A percentile compares a stretch with the other conserved stretches of the same genome.
phyloP scores from a whole-genome alignment of 2,888 invertebrate species.

The Drosophila hawaiiensis region DNA sequence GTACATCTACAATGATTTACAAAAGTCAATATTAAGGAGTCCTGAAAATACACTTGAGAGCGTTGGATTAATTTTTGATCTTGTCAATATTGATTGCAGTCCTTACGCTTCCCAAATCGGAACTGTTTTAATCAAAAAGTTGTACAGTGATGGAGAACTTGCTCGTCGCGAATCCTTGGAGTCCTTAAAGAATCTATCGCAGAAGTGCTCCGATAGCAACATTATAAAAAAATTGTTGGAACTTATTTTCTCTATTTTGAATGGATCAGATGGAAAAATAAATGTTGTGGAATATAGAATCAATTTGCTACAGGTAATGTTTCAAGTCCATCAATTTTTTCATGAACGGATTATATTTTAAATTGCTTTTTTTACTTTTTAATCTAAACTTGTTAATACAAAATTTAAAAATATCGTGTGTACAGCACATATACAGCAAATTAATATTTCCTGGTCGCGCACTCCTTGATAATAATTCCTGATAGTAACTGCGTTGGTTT shows the following conservation, averaged over 20 bases:
- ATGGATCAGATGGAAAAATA: slow-evolving; percentile 96
- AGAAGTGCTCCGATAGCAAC: slow-evolving; percentile 89
- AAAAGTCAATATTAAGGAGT: slow-evolving; percentile 96
- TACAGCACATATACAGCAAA: background rate
- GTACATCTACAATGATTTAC: slow-evolving; percentile 92
- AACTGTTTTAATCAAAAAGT: slow-evolving; percentile 92
- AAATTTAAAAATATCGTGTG: background rate
- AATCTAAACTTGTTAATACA: background rate
- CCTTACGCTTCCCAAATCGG: slow-evolving; percentile 91
- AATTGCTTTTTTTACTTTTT: background rate
- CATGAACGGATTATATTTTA: background rate
- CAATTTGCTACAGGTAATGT: slow-evolving; percentile 90
- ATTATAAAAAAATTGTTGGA: slow-evolving; percentile 90
- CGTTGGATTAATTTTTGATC: slow-evolving; percentile 91
- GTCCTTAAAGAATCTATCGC: slow-evolving; percentile 90
- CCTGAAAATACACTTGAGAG: slow-evolving; percentile 95
- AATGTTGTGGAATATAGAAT: slow-evolving; percentile 95
- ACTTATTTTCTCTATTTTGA: slow-evolving; percentile 91
- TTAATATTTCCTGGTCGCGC: background rate
- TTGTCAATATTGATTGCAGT: slow-evolving; percentile 91
- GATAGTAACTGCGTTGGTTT: no score
- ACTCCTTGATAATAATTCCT: no score
- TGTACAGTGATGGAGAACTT: slow-evolving; percentile 93
- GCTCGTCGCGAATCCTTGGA: slow-evolving; percentile 91
- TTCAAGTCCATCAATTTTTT: background rate